Percentiles rank a stretch among this genome's conserved stretches.
Conservation (phyloP, 1,140 invertebrate species). For the Tribolium castaneum region DNA sequence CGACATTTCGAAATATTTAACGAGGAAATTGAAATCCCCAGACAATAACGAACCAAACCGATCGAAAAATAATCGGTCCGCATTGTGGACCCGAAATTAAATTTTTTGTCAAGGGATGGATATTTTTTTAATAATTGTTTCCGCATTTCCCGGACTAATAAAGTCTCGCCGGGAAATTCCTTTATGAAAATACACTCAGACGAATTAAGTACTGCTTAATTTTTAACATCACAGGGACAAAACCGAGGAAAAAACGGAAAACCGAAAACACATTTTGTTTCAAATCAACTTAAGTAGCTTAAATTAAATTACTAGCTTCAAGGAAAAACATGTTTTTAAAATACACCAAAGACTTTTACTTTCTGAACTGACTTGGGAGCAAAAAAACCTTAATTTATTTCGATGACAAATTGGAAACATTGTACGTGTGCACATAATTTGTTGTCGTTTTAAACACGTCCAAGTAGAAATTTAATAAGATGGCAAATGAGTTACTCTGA, state of each 20-base stretch:
- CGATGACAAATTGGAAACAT: neutral
- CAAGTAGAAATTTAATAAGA: neutral
- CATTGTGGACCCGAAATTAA: slow-evolving; percentile 3
- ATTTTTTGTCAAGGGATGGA: neutral
- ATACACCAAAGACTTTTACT: neutral
- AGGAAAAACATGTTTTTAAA: neutral
- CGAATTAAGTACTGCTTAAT: neutral
- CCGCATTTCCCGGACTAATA: neutral
- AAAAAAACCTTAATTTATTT: neutral
- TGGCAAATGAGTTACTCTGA: neutral
- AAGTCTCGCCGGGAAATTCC: neutral
- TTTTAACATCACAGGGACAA: neutral
- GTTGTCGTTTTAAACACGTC: neutral
- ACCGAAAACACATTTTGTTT: neutral
- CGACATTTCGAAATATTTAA: slow-evolving; percentile 9
- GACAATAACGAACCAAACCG: slow-evolving; percentile 1
- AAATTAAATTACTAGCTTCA: slow-evolving; percentile 5
- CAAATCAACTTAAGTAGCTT: slow-evolving; percentile 14
- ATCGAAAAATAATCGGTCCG: neutral
- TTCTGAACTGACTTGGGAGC: neutral
- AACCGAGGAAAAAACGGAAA: neutral
- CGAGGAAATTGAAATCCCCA: neutral
- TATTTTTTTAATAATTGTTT: neutral
- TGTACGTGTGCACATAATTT: neutral
- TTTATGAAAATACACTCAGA: slow-evolving; percentile 3